Percentiles rank a stretch among this genome's conserved stretches.
These are phyloP conservation scores for Delichon dasypus DNA, from an alignment of 2,797 vertebrate genomes.

Conservation along the genomic window DNA sequence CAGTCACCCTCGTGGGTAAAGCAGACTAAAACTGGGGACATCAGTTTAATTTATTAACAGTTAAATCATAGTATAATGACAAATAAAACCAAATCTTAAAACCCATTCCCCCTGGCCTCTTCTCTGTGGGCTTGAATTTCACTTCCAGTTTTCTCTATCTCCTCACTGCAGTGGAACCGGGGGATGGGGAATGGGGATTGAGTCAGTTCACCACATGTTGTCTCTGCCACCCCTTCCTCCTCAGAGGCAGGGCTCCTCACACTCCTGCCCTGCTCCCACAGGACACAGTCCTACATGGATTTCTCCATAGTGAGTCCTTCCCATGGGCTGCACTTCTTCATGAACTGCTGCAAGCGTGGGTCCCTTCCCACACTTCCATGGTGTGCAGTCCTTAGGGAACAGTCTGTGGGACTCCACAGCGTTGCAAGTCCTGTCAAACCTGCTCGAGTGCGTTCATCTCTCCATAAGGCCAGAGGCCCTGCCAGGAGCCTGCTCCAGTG, in stretches of 20 bases:
- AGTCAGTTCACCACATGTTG: background rate
- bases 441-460: background rate
- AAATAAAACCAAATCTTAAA: background rate
- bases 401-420: background rate
- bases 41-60: background rate
- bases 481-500: background rate
- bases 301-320: background rate
- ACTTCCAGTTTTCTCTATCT: background rate
- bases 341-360: background rate
- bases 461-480: background rate
- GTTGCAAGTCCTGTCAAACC: background rate
- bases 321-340: background rate
- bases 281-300: background rate
- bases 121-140: background rate
- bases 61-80: background rate
- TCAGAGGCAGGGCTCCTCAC: background rate
- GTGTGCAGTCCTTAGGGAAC: background rate
- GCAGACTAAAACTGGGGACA: background rate
- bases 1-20: background rate
- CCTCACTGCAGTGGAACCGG: rapidly evolving
- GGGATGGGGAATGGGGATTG: background rate
- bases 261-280: background rate
- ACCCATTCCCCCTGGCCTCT: background rate
- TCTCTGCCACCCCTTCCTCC: background rate
- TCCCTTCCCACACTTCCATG: background rate